A percentile compares a stretch with the other conserved stretches of the same genome.
These are phyloP conservation scores for Cataglyphis albicans DNA, from an alignment of 2,888 invertebrate genomes.

Conservation along the genomic window DNA sequence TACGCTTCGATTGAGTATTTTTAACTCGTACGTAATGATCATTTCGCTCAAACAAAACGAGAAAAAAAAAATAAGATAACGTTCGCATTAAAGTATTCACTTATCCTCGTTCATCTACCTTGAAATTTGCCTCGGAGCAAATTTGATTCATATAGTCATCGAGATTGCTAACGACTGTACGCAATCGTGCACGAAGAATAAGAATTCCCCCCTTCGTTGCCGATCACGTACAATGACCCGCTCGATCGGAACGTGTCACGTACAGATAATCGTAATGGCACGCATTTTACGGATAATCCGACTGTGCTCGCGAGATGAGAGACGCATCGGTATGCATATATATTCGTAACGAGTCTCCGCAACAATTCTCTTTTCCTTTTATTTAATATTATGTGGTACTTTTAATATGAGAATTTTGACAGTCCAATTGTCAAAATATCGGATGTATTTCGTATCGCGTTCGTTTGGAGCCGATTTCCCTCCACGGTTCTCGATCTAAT, in stretches of 20 bases:
- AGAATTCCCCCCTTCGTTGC: slow-evolving; percentile 58
- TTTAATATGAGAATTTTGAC: neutral
- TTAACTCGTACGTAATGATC: slow-evolving; percentile 3
- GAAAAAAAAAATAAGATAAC: slow-evolving; percentile 10
- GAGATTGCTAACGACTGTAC: slow-evolving; percentile 58
- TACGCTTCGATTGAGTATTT: slow-evolving; percentile 27
- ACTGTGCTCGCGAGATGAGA: slow-evolving; percentile 61
- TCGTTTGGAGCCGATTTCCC: neutral
- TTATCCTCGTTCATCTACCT: slow-evolving; percentile 46
- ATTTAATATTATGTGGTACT: slow-evolving; percentile 14
- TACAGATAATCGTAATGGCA: slow-evolving; percentile 75
- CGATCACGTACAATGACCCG: slow-evolving; percentile 72
- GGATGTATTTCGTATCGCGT: neutral
- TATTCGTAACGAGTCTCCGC: slow-evolving; percentile 39
- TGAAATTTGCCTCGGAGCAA: slow-evolving; percentile 40
- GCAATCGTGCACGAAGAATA: slow-evolving; percentile 68
- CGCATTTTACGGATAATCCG: slow-evolving; percentile 75
- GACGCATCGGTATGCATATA: slow-evolving; percentile 67
- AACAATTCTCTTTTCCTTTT: neutral
- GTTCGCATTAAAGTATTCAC: slow-evolving; percentile 51
- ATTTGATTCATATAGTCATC: slow-evolving; percentile 52
- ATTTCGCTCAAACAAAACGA: neutral
- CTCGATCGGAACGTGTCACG: slow-evolving; percentile 71
- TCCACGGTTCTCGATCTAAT: neutral
- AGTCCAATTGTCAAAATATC: neutral